These are phyloP conservation scores for Pogoniulus pusillus DNA, from an alignment of 2,797 vertebrate genomes.

Conservation along the genomic window DNA sequence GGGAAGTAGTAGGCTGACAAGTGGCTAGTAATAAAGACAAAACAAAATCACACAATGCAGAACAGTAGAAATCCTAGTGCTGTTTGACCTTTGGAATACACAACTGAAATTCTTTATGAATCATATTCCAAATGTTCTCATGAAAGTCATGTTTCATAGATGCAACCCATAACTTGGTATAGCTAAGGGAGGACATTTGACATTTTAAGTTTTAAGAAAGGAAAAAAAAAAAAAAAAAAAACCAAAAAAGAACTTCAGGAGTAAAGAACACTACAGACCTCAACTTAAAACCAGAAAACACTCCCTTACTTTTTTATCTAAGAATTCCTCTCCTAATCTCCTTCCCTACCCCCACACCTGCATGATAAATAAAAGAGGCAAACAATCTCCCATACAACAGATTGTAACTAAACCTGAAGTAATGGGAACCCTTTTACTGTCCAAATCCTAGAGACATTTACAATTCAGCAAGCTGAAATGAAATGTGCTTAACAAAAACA, in stretches of 20 bases:
- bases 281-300: background rate
- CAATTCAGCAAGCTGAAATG: background rate
- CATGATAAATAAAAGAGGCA: background rate
- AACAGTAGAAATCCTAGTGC: background rate
- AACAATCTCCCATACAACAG: background rate
- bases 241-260: background rate
- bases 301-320: background rate
- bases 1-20: background rate
- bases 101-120: background rate
- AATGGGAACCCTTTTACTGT: background rate
- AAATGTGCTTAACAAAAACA: background rate
- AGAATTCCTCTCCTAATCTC: background rate
- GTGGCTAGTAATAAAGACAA: background rate
- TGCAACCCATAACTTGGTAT: background rate
- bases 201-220: background rate
- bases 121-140: background rate
- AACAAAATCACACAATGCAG: background rate
- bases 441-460: background rate
- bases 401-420: background rate
- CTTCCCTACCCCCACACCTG: background rate
- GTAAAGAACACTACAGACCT: background rate
- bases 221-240: too few species aligned
- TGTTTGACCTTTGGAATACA: background rate
- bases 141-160: background rate
- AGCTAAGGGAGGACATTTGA: accelerated